Percentiles rank a stretch among this genome's conserved stretches.
Evolutionary conservation across 1,140 invertebrate genomes (phyloP).

Genomic region (Formica exsecta): DNA sequence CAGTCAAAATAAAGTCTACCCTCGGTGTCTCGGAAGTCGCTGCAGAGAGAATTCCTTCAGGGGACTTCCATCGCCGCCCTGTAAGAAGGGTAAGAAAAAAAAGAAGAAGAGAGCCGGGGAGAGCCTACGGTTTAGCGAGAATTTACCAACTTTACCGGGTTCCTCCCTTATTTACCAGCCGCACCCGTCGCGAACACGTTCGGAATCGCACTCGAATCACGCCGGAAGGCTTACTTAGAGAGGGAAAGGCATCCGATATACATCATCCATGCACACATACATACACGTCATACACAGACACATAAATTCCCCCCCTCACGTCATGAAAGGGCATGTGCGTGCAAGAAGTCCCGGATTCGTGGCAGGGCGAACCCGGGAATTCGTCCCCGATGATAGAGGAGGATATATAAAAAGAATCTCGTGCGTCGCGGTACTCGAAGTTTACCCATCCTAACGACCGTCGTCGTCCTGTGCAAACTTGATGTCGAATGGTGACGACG

Average conservation of each 20-base stretch:
- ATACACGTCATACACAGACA: not conserved
- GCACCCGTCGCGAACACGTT: constrained; percentile 47
- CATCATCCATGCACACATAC: too few species aligned
- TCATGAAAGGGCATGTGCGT: constrained; percentile 37
- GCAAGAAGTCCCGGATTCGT: constrained; percentile 7
- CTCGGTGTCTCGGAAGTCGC: not conserved
- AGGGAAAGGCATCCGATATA: not conserved
- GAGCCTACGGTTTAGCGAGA: constrained; percentile 38
- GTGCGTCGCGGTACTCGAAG: constrained; percentile 58
- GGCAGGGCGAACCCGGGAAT: constrained; percentile 41
- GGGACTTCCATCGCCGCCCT: not conserved
- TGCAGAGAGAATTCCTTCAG: constrained; percentile 15
- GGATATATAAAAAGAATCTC: constrained; percentile 59
- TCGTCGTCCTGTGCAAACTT: constrained; percentile 71
- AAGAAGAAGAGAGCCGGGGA: not conserved
- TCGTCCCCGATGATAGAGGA: constrained; percentile 25
- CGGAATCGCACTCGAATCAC: constrained; percentile 52
- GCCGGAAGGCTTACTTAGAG: constrained; percentile 46
- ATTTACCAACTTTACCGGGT: constrained; percentile 42
- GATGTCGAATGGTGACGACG: constrained; percentile 39
- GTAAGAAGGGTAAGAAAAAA: not conserved
- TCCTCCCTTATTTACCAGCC: constrained; percentile 44
- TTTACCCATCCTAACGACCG: constrained; percentile 71
- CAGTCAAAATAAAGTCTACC: constrained; percentile 31
- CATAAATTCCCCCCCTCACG: not conserved